phyloP scores from a whole-genome alignment of 2,113 vertebrate genomes.

The Colistium nudipinnis region DNA sequence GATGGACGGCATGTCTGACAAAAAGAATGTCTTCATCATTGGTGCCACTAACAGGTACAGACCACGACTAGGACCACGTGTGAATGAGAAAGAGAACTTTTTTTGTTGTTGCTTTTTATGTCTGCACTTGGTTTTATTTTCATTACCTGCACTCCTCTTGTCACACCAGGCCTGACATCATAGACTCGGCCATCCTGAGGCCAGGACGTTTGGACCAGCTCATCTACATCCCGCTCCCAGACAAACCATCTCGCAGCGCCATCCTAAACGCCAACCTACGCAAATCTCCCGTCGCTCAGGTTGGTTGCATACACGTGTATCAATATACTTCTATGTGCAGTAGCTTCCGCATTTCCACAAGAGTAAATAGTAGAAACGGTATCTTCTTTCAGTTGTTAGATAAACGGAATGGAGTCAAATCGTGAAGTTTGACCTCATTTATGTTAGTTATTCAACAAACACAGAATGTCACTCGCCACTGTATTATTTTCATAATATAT shows the following conservation, averaged over 20 bases:
- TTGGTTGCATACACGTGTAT: constrained; percentile 35
- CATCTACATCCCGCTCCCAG: constrained; percentile 95
- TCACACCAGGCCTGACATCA: constrained; percentile 89
- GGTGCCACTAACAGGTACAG: constrained; percentile 89
- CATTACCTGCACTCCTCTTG: not conserved
- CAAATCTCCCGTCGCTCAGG: constrained; percentile 88
- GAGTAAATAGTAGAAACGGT: not conserved
- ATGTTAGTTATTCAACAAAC: not conserved
- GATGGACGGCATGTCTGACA: constrained; percentile 98
- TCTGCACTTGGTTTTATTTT: not conserved
- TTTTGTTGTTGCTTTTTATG: not conserved
- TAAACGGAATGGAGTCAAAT: not conserved
- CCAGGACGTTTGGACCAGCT: constrained; percentile 95
- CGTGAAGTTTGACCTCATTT: not conserved
- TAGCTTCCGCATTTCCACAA: not conserved
- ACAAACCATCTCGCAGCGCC: constrained; percentile 81
- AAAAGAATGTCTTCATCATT: constrained; percentile 97
- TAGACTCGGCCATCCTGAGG: constrained; percentile 93
- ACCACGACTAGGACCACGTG: no score
- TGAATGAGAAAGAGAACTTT: no score
- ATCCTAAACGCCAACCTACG: constrained; percentile 95
- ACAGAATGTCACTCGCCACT: not conserved
- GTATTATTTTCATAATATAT: not conserved
- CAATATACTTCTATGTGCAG: not conserved
- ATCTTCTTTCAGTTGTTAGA: not conserved